Percentiles rank a stretch among this genome's conserved stretches.
Evolutionary conservation across 2,113 vertebrate species (phyloP).

Genomic region (Limanda limanda): DNA sequence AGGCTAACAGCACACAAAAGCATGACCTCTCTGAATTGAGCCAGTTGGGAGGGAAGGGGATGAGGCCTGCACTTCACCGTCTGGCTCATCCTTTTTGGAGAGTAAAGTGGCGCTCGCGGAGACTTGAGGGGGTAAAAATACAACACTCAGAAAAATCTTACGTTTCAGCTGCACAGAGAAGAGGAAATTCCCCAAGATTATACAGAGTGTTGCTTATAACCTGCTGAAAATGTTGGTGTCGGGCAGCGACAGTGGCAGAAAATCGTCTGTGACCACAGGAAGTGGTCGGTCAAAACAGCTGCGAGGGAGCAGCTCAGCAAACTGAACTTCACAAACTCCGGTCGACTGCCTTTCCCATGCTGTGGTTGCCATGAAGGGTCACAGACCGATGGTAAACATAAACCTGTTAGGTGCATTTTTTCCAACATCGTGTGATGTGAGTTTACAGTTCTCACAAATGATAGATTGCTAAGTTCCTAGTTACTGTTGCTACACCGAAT

Average conservation of each 20-base stretch:
- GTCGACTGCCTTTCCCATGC: conserved; percentile 22
- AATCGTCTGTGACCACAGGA: conserved; percentile 61
- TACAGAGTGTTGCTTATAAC: conserved; percentile 6
- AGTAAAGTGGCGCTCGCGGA: conserved; percentile 12
- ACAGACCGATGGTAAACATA: neutral
- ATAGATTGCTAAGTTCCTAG: too few species aligned
- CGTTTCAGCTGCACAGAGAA: conserved; percentile 11
- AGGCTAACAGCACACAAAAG: conserved; percentile 50
- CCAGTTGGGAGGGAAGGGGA: conserved; percentile 38
- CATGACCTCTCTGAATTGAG: conserved; percentile 50
- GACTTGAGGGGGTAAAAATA: conserved; percentile 20
- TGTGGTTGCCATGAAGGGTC: conserved; percentile 13
- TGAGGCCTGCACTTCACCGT: conserved; percentile 23
- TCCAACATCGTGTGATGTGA: too few species aligned
- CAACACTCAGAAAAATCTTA: conserved; percentile 25
- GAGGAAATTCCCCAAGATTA: conserved; percentile 4
- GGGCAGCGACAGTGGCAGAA: conserved; percentile 20
- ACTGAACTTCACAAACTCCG: conserved; percentile 14
- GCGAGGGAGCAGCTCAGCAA: conserved; percentile 21
- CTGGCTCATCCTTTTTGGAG: conserved; percentile 25
- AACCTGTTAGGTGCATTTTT: neutral
- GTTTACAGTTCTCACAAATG: too few species aligned
- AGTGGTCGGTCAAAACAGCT: conserved; percentile 41
- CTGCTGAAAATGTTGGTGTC: conserved; percentile 25
- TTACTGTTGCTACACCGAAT: too few species aligned